These are phyloP conservation scores for Dipodomys spectabilis DNA, from an alignment of 2,113 vertebrate species.

Conservation along the genomic window DNA sequence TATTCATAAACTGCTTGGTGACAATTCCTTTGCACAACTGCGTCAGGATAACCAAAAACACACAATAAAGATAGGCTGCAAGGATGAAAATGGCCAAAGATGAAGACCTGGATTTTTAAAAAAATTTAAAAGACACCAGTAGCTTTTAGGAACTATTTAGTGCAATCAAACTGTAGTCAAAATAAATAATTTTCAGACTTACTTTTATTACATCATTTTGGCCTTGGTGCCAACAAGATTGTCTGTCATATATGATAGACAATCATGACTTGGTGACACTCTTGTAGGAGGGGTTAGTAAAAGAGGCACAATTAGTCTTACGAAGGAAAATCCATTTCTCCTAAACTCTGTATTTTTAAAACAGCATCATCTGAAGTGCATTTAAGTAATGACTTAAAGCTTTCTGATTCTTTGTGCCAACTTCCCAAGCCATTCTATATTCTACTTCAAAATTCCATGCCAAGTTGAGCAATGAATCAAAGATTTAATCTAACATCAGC, in stretches of 20 bases:
- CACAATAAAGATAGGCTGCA: neutral
- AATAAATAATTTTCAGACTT: neutral
- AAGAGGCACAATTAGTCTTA: neutral
- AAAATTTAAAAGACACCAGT: neutral
- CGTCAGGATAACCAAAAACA: too few species aligned
- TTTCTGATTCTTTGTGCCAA: neutral
- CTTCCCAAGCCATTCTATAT: neutral
- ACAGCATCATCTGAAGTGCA: neutral
- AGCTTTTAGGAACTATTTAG: neutral
- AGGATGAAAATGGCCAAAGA: neutral
- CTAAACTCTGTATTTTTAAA: too few species aligned
- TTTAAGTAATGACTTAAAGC: neutral
- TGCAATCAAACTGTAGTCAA: neutral
- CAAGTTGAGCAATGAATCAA: constrained; percentile 40
- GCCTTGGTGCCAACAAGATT: neutral
- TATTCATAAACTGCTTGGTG: too few species aligned
- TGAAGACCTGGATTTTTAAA: neutral
- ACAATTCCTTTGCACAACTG: too few species aligned
- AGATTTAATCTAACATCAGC: constrained; percentile 38
- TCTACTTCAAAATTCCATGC: neutral
- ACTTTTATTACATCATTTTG: constrained; percentile 35
- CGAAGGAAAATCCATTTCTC: neutral
- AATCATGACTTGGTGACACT: neutral
- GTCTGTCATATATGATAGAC: neutral
- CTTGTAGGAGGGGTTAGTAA: neutral